These are phyloP conservation scores for Rhinoraja longicauda DNA, from an alignment of 2,797 vertebrate species.

Conservation along the genomic window DNA sequence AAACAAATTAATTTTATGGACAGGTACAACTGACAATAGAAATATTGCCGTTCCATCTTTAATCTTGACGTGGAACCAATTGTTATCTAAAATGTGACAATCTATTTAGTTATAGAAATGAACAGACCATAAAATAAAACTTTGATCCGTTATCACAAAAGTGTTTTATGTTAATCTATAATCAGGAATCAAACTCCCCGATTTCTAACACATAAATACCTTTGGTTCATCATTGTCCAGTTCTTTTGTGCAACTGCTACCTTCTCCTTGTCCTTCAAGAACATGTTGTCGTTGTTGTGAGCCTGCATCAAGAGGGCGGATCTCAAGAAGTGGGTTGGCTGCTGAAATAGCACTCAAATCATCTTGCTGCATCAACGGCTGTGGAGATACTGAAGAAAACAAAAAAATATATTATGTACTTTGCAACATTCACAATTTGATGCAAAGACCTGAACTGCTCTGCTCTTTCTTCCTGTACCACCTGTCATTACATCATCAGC, in stretches of 20 bases:
- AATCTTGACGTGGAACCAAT: neutral
- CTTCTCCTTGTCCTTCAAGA: neutral
- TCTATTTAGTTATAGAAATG: neutral
- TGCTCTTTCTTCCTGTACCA: neutral
- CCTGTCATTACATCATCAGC: neutral
- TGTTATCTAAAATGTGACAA: neutral
- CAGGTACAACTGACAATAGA: neutral
- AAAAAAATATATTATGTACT: neutral
- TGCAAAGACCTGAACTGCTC: neutral
- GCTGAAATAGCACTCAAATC: conserved; percentile 6
- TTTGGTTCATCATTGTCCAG: conserved; percentile 43
- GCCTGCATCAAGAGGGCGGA: neutral
- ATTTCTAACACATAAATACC: conserved; percentile 21
- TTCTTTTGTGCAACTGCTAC: conserved; percentile 23
- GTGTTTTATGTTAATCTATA: neutral
- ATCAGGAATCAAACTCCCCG: neutral
- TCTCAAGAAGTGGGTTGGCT: conserved; percentile 1
- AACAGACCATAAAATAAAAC: neutral
- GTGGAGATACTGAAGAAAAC: conserved; percentile 16
- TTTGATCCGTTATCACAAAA: neutral
- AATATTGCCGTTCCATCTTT: neutral
- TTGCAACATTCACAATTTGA: neutral
- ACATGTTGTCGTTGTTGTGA: conserved; percentile 16
- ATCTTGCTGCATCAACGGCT: neutral
- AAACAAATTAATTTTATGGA: neutral